These are phyloP conservation scores for Calameuta idolon DNA, from an alignment of 2,888 invertebrate species.

Conservation along the genomic window DNA sequence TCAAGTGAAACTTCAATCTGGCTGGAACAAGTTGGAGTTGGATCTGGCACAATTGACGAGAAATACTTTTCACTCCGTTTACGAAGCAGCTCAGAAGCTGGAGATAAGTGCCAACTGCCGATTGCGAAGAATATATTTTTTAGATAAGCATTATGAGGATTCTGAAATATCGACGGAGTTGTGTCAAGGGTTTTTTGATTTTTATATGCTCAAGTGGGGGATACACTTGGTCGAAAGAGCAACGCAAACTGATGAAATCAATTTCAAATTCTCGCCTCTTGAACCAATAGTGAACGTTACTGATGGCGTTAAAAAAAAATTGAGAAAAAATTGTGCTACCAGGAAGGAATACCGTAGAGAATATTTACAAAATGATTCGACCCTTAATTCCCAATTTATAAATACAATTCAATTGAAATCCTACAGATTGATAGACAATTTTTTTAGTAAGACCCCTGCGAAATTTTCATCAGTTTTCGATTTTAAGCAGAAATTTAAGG, in stretches of 20 bases:
- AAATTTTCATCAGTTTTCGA: not conserved
- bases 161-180: slow-evolving; percentile 47
- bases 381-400: not conserved
- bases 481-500: not conserved
- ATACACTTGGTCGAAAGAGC: slow-evolving; percentile 42
- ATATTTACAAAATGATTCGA: not conserved
- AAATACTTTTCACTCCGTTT: slow-evolving; percentile 92
- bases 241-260: slow-evolving; percentile 47
- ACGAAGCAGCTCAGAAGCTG: slow-evolving; percentile 87
- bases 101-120: slow-evolving; percentile 96
- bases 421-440: not conserved
- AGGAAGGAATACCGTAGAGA: not conserved
- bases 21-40: slow-evolving; percentile 96
- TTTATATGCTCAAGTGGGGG: slow-evolving; percentile 59
- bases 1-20: slow-evolving; percentile 93
- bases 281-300: not conserved
- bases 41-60: slow-evolving; percentile 92
- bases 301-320: not conserved
- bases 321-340: not conserved
- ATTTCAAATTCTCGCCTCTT: not conserved
- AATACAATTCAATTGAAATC: not conserved
- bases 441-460: not conserved
- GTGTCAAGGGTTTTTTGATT: slow-evolving; percentile 52
- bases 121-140: slow-evolving; percentile 87
- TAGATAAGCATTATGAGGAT: slow-evolving; percentile 69